phyloP scores from a whole-genome alignment of 2,888 invertebrate species.

The Amiota mariae region DNA sequence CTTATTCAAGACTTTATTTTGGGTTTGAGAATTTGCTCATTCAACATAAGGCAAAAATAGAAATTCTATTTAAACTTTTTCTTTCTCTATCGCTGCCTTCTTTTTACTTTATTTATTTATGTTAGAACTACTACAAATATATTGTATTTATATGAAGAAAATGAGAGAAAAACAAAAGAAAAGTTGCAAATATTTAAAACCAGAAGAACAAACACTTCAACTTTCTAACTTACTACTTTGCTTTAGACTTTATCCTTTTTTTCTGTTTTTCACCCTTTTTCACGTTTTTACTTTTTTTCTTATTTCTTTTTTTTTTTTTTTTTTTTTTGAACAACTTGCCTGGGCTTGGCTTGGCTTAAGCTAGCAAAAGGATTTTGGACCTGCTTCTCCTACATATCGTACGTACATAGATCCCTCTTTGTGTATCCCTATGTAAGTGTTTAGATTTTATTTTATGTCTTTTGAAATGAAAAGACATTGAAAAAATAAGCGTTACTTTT shows the following conservation, averaged over 20 bases:
- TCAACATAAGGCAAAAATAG: too few species aligned
- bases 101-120: too few species aligned
- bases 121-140: too few species aligned
- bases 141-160: too few species aligned
- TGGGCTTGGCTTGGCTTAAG: too few species aligned
- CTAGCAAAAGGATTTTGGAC: neutral
- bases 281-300: neutral
- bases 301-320: neutral
- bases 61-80: too few species aligned
- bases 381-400: too few species aligned
- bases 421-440: neutral
- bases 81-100: too few species aligned
- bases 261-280: neutral
- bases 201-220: constrained; percentile 37
- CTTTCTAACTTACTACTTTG: constrained; percentile 14
- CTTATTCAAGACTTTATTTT: too few species aligned
- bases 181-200: constrained; percentile 37
- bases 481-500: neutral
- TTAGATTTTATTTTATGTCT: neutral
- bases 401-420: neutral
- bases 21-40: too few species aligned
- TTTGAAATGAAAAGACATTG: neutral
- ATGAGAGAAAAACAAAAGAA: neutral
- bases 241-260: constrained; percentile 15
- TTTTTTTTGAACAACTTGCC: neutral